These are phyloP conservation scores for Sciaenops ocellatus DNA, from an alignment of 2,797 vertebrate species.

Conservation along the genomic window DNA sequence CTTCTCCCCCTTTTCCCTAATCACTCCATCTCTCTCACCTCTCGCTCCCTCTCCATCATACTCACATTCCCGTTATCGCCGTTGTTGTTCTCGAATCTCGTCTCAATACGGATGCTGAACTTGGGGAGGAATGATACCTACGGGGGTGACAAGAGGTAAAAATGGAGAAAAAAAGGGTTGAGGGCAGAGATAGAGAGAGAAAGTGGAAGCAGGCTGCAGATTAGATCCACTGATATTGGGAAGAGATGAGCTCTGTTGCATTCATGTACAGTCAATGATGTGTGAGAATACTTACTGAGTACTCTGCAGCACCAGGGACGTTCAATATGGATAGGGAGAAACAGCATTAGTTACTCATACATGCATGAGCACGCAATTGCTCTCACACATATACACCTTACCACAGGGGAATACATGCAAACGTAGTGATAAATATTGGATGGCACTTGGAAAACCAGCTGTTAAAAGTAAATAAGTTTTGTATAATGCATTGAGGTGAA, in stretches of 20 bases:
- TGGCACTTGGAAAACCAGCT: conserved; percentile 51
- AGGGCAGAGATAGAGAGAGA: conserved; percentile 48
- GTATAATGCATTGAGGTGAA: conserved; percentile 49
- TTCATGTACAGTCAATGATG: conserved; percentile 71
- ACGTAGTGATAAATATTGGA: conserved; percentile 65
- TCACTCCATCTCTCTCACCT: conserved; percentile 62
- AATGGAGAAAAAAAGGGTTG: conserved; percentile 28
- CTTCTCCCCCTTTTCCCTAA: conserved; percentile 37
- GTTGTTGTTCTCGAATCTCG: conserved; percentile 88
- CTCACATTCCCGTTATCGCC: conserved; percentile 87
- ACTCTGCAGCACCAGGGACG: conserved; percentile 81
- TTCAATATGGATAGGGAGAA: conserved; percentile 59
- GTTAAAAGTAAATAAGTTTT: conserved; percentile 61
- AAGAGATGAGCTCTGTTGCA: conserved; percentile 61
- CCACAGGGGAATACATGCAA: conserved; percentile 39
- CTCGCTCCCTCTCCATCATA: conserved; percentile 53
- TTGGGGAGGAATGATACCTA: conserved; percentile 88
- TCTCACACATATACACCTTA: conserved; percentile 26
- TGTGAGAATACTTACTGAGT: conserved; percentile 84
- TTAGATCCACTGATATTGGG: conserved; percentile 55
- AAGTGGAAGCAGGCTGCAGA: conserved; percentile 42
- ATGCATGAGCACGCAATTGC: conserved; percentile 55
- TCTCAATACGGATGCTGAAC: conserved; percentile 89
- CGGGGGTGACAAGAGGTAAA: conserved; percentile 47
- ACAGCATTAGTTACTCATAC: conserved; percentile 68